Evolutionary conservation across 2,888 invertebrate species (phyloP).

Genomic region (Elegia similella): DNA sequence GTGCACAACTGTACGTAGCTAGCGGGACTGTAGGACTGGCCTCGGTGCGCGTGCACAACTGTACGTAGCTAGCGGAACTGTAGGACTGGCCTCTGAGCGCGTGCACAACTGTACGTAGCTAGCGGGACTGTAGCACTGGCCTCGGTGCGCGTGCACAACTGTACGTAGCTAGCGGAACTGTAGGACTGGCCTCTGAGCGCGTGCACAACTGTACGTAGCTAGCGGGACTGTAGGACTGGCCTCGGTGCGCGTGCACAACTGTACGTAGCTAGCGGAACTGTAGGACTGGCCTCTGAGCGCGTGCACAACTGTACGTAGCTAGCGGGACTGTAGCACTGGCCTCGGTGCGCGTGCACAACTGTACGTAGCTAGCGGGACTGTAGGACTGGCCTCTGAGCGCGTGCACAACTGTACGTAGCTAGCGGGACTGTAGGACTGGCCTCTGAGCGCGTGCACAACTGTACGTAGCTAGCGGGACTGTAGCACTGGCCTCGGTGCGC

Average conservation of each 20-base stretch:
- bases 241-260: slow-evolving; percentile 5
- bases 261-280: not conserved
- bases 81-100: slow-evolving; percentile 69
- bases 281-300: not conserved
- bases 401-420: not conserved
- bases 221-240: not conserved
- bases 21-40: not conserved
- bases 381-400: not conserved
- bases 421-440: slow-evolving; percentile 30
- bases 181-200: not conserved
- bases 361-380: not conserved
- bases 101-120: slow-evolving; percentile 35
- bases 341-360: slow-evolving; percentile 6
- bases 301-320: slow-evolving; percentile 4
- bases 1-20: slow-evolving; percentile 1
- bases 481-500: slow-evolving; percentile 14
- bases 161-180: not conserved
- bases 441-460: slow-evolving; percentile 35
- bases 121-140: not conserved
- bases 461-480: slow-evolving; percentile 31
- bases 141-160: slow-evolving; percentile 4
- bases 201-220: slow-evolving; percentile 8
- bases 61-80: slow-evolving; percentile 27
- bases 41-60: slow-evolving; percentile 32
- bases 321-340: slow-evolving; percentile 2